Conservation (phyloP, 92 coral and sea anemone genomes). For the Palythoa grandiflora region DNA sequence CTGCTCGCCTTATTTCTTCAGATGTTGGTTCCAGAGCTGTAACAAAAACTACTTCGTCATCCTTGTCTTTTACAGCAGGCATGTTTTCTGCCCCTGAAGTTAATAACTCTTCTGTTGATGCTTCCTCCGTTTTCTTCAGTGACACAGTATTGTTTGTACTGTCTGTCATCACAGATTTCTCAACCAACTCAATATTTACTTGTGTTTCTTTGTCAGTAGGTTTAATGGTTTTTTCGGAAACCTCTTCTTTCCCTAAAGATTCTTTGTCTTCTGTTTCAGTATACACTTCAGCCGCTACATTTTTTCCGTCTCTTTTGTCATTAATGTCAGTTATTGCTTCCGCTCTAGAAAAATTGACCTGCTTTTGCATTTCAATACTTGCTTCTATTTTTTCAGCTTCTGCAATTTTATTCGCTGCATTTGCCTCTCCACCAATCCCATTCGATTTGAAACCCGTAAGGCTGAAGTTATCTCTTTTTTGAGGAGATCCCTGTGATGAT, state of each 20-base stretch:
- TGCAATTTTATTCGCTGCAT: not conserved
- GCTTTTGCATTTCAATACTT: not conserved
- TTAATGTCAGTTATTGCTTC: not conserved
- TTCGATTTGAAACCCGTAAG: conserved; percentile 13
- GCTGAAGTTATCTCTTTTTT: not conserved
- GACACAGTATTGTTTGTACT: not conserved
- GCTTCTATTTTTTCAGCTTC: not conserved
- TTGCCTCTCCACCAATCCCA: not conserved
- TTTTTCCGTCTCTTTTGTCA: not conserved
- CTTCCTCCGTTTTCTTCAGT: not conserved
- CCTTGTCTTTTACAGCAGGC: not conserved
- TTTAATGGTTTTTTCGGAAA: not conserved
- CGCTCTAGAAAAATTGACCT: not conserved
- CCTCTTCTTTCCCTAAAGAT: not conserved
- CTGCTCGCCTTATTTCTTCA: conserved; percentile 68
- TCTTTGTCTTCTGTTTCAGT: not conserved
- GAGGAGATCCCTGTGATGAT: conserved; percentile 21
- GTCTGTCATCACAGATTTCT: conserved; percentile 35
- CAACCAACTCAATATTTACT: not conserved
- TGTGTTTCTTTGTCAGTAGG: conserved; percentile 24
- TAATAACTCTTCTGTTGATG: not conserved
- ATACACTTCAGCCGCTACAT: not conserved
- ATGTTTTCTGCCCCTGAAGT: conserved; percentile 6
- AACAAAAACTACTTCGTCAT: conserved; percentile 35
- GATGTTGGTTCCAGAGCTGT: conserved; percentile 59